Base-by-base conservation (phyloP, 64 coral and sea anemone species). In the Dendronephthya gigantea region DNA sequence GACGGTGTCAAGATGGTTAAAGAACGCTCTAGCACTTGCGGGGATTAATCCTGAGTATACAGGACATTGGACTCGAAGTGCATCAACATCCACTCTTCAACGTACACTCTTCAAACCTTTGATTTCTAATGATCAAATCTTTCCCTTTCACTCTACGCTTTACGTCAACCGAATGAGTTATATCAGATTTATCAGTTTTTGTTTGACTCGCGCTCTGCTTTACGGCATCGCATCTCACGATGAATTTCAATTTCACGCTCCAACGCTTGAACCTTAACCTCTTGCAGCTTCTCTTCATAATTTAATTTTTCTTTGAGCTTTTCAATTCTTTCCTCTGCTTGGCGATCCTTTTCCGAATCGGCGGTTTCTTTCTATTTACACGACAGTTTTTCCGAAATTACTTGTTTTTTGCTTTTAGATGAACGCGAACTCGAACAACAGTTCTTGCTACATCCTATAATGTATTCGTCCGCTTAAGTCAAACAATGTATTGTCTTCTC, bases 41-140 rank as follows among this genome's bases (percentile, higher is more conserved):
- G 86, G 68, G 12, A 87, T 87, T 76, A 87, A 17, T 43, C 48
- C 86, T 43, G 30, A 49, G 6, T 79, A 79, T 49, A 50, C 35
- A 49, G 68, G 40, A 32, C 39, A 87, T 75, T 40, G 14, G 31
- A 76, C 68, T 40, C 76, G 39, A 62, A 74, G 35, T 2, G n/a
- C n/a, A n/a, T n/a, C n/a, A n/a, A n/a, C n/a, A n/a, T n/a, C n/a
- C n/a, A n/a, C n/a, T n/a, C n/a, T n/a, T 66, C 58, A 17, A 15
- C 58, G 19, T 5, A 7, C 58, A 30, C 2, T 66, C 29, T 66
- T n/a, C 6, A 30, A 15, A n/a, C 19, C n/a, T 66, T 66, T n/a
- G 19, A n/a, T 5, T n/a, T 6, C 22, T 15, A 15, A 17, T 66
- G 6, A 22, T 66, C 2, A 17, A 17, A 66, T 66, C 14, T 66